Base-by-base conservation (phyloP, 2,888 invertebrate species). In the Mythimna vitellina region DNA sequence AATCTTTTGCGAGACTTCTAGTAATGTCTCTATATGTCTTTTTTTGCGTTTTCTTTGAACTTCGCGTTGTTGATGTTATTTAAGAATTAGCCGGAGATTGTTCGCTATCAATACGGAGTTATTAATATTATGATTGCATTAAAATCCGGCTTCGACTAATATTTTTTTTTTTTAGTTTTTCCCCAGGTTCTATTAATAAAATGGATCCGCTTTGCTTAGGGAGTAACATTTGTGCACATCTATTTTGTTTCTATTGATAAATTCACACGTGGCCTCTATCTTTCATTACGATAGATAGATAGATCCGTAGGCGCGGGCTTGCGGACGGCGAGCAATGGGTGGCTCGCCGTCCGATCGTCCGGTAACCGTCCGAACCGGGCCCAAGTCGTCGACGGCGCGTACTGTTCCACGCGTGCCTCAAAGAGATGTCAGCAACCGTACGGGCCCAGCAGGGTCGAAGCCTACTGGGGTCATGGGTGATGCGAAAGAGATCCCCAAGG, bases 141-240 rank as follows among this genome's bases (percentile, higher is more conserved):
- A 29, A 54, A 72, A 82, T 82, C 73, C 54, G 12, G 73, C 25
- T 82, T 20, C 5, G 20, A 12, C 14, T 56, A 49, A 70, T 61
- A 57, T 69, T 3, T 51, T 51, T 58, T 51, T 58, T 66, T 76
- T 67, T 22, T 65, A 20, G 51, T 53, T 54, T 69, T 68, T 68
- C 25, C 57, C 25, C 38, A n/a, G 29, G 58, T 65, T 76, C 49
- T 76, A 25, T 65, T 57, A 22, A 51, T 65, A 29, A 58, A 6
- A 54, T 29, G 22, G 32, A 81, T 76, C 81, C 81, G 76, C 60
- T 54, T 76, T 81, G 60, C 51, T 56, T 17, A n/a, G 3, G 42
- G 60, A 42, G 1, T 38, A 22, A 38, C n/a, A n/a, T 58, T 56
- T 29, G 49, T 51, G 57, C 57, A 58, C 9, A 14, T 35, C 25